Evolutionary conservation across 35 echinoderm and acorn worm species (phyloP), one percentile per base, ranked within the genome.

Genomic region (Anneissia japonica): DNA sequence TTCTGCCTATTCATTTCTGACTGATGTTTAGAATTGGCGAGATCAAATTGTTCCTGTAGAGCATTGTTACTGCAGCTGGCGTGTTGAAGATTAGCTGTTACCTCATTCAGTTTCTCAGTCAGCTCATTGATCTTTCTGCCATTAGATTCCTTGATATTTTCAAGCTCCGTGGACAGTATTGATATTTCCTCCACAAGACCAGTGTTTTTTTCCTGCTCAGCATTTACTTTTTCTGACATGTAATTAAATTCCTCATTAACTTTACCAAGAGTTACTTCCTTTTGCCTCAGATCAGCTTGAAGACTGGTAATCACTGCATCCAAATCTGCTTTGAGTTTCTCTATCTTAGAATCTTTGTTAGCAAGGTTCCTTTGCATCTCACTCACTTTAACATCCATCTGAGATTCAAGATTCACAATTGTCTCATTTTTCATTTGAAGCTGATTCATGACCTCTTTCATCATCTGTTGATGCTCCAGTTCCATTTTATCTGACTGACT

Each of bases 391-490:
- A 16, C 4, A 45, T 16, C 16, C 40, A 45, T 45, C 16, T 45
- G 4, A 45, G 40, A 45, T 43, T 43, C 40, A 43, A 43, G 40
- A 43, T 43, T 43, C 14, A 43, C 4, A 14, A 43, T 43, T 6
- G 14, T 43, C 40, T 43, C 40, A 6, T 4, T 43, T 43, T 43
- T 4, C 40, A 43, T 43, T 3, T 64, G 11, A 64, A 64, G 51
- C 26, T 64, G 51, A 26, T 23, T 72, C 0, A 85, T 77, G 29
- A 90, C 77, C n/a, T 45, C 84, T 76, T 77, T 32, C 19, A 77
- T 30, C 80, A 75, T 72, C 75, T 83, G 78, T 31, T 83, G 29
- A 43, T 87, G 78, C 77, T 87, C 30, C 12, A 79, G 12, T 3
- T 14, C 30, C n/a, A 79, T 35, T 14, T 79, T 38, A 10, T 38